Percentiles rank a stretch among this genome's conserved stretches.
Conservation (phyloP, 2,888 invertebrate species). For the Argyra leucocephala region DNA sequence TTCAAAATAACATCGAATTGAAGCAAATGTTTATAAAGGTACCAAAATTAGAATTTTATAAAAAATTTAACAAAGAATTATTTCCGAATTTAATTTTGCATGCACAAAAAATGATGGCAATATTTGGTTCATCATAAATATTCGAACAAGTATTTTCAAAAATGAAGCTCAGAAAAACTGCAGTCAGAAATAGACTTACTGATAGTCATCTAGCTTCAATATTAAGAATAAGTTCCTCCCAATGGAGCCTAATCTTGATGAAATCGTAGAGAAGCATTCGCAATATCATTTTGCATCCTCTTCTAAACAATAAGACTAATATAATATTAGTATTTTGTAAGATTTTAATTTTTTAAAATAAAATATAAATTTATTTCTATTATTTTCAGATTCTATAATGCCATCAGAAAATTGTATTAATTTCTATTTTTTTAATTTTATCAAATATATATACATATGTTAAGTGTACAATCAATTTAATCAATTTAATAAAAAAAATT, state of each 20-base stretch:
- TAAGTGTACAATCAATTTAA: neutral
- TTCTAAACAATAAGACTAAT: constrained; percentile 11
- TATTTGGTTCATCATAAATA: constrained; percentile 7
- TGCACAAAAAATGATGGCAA: constrained; percentile 7
- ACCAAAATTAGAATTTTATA: constrained; percentile 11
- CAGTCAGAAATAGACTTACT: constrained; percentile 9
- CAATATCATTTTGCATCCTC: constrained; percentile 4
- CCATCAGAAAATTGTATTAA: neutral
- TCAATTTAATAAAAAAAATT: constrained; percentile 7
- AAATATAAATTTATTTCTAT: neutral
- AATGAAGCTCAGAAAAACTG: constrained; percentile 9
- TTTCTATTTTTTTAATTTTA: constrained; percentile 1
- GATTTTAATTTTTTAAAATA: constrained; percentile 8
- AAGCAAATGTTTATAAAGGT: constrained; percentile 8
- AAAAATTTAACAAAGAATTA: constrained; percentile 9
- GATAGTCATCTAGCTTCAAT: constrained; percentile 5
- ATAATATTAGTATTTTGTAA: constrained; percentile 11
- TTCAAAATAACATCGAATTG: too few relatives aligned
- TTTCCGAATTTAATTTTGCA: constrained; percentile 8
- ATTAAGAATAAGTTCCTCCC: constrained; percentile 7
- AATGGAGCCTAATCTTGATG: constrained; percentile 1
- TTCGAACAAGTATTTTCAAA: constrained; percentile 9
- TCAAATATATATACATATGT: constrained; percentile 6
- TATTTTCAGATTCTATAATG: neutral
- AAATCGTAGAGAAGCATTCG: constrained; percentile 5